Base-by-base conservation (phyloP, 2,888 invertebrate species). In the Cordilura impudica region DNA sequence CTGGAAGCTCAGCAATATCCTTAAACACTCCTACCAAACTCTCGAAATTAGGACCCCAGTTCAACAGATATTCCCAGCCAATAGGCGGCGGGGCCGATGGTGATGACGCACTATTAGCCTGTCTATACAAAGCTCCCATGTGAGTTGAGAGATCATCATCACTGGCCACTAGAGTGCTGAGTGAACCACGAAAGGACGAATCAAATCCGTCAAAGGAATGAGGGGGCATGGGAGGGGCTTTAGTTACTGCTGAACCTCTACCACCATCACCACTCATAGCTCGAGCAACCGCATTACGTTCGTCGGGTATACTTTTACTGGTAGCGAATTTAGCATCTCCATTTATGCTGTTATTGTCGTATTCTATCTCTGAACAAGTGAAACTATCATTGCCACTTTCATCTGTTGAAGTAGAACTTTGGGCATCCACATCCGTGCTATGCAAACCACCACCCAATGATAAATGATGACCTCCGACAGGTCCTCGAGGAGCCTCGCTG, bases 341-440 rank as follows among this genome's bases (percentile, higher is more conserved):
- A 67, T 93, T 94, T 81, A 96, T 91, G 85, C 95, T 95, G 85
- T 96, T 95, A 87, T 97, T 97, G 86, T 98, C 98, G 88, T 97
- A 98, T 89, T 98, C 98, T 87, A 98, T 98, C 91, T 98, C 98
- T 0, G 98, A 98, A 91, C 98, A 98, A 10, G 98, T 98, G 91
- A 98, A 98, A 84, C 98, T 98, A 88, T 98, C 98, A 90, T 98
- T 97, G 88, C 95, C 95, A 90, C 98, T 98, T 88, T 98, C 98
- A 84, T 97, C 96, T 8, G 97, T 96, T 7, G 95, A 95, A 0
- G 95, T 95, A 8, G 95, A 95, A 85, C 95, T 94, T 85, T 95
- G 93, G 53, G 93, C 91, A 83, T 95, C 93, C 18, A 94, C 91
- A 84, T 95, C 93, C 43, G 94, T 94, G 14, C 94, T 94, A 87